Evolutionary conservation across 2,888 invertebrate genomes (phyloP).

Genomic region (Urechis unicinctus): DNA sequence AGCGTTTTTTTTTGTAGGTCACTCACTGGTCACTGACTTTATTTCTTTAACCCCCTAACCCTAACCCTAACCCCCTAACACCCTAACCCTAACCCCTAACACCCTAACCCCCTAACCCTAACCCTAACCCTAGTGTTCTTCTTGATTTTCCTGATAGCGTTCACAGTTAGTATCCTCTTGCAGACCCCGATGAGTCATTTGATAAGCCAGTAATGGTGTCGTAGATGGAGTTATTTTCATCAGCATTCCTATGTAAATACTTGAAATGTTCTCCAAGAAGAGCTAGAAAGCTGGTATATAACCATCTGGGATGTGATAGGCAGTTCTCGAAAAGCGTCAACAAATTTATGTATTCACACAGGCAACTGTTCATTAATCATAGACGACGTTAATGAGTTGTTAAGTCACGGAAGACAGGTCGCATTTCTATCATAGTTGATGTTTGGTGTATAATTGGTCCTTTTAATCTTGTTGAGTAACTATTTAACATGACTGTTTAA

Average conservation of each 20-base stretch:
- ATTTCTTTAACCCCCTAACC: conserved; percentile 19
- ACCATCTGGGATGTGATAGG: conserved; percentile 7
- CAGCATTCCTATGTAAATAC: too few species aligned
- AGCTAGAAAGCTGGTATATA: conserved; percentile 9
- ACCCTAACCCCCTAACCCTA: conserved; percentile 18
- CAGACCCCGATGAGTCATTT: too few species aligned
- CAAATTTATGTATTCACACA: conserved; percentile 20
- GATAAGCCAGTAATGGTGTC: too few species aligned
- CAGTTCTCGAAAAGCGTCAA: conserved; percentile 7
- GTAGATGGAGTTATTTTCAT: too few species aligned
- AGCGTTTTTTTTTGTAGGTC: too few species aligned
- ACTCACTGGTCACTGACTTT: conserved; percentile 17
- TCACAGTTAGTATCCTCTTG: conserved; percentile 10
- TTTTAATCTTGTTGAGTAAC: too few species aligned
- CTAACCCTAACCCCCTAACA: conserved; percentile 18
- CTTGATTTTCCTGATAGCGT: too few species aligned
- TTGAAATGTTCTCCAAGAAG: conserved; percentile 12
- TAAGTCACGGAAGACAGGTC: conserved; percentile 22
- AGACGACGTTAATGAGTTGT: too few species aligned
- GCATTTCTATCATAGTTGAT: too few species aligned
- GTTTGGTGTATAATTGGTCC: conserved; percentile 17
- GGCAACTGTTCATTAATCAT: too few species aligned
- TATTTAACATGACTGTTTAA: conserved; percentile 18
- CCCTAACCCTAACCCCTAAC: conserved; percentile 19
- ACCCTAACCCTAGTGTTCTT: conserved; percentile 20